Percentiles rank a stretch among this genome's conserved stretches.
phyloP scores from a whole-genome alignment of 1,140 invertebrate genomes.

The Pinna nobilis region DNA sequence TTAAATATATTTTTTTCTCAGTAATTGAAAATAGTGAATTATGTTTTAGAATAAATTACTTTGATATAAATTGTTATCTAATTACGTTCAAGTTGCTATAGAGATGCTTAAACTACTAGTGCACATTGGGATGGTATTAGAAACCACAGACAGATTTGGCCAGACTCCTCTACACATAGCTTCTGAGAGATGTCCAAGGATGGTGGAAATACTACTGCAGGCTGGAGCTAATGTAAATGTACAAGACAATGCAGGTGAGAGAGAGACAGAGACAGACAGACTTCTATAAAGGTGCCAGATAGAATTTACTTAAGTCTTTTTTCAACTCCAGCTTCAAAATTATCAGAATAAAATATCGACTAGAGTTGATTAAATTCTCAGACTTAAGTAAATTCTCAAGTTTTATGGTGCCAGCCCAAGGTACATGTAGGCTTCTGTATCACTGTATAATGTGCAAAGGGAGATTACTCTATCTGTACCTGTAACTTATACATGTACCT shows the following conservation, averaged over 20 bases:
- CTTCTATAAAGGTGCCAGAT: too few relatives aligned
- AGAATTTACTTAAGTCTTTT: too few relatives aligned
- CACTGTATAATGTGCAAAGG: too few relatives aligned
- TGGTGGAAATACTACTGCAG: slow-evolving; percentile 48
- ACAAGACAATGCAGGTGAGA: slow-evolving; percentile 59
- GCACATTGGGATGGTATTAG: slow-evolving; percentile 53
- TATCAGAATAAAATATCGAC: too few relatives aligned
- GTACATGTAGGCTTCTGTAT: too few relatives aligned
- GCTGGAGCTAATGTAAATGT: slow-evolving; percentile 50
- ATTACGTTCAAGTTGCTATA: slow-evolving; percentile 31
- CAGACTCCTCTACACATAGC: slow-evolving; percentile 56
- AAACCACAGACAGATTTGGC: slow-evolving; percentile 56
- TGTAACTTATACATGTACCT: too few relatives aligned
- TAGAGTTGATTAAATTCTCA: too few relatives aligned
- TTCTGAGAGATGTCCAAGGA: slow-evolving; percentile 14
- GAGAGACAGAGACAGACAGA: too few relatives aligned
- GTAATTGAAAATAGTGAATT: neutral
- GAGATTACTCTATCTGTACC: too few relatives aligned
- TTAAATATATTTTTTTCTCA: neutral
- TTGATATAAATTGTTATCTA: neutral
- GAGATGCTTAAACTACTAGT: slow-evolving; percentile 51
- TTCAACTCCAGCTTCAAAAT: too few relatives aligned
- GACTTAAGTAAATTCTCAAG: neutral
- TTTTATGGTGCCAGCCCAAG: neutral
- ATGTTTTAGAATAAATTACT: neutral